Base-by-base conservation (phyloP, 2,113 vertebrate genomes). In the Lepidothrix coronata region DNA sequence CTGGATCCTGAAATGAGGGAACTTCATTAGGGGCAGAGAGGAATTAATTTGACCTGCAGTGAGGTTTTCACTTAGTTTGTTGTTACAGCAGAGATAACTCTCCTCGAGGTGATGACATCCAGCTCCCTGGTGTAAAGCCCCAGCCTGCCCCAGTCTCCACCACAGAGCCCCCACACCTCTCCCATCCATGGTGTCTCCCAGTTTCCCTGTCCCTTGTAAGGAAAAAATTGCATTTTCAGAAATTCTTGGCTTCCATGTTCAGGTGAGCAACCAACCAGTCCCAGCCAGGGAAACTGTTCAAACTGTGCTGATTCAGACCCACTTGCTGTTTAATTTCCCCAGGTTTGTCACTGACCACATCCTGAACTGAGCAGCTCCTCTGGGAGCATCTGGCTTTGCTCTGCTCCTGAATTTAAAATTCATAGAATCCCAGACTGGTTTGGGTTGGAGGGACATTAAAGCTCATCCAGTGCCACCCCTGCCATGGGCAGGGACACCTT, bases 281-380 rank as follows among this genome's bases (percentile, higher is more conserved):
- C 33, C 85, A 65, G 7, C 5, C 44, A 21, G 63, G 62, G 21
- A 3, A 20, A 37, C 0, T 63, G 58, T 20, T 3, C 20, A 11
- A n/a, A 12, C 2, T 35, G 14, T 3, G 44, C 28, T 46, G 77
- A 9, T 28, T 44, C 85, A 57, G 62, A 37, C 9, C 31, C 63
- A 39, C 7, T 35, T 9, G 7, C 24, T 63, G 55, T 75, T 82
- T 43, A 27, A 2, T 46, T 43, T 57, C 37, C 41, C 66, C 4
- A 5, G 20, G 3, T 23, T 21, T 6, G 1, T 17, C 27, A 4
- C 0, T 12, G 59, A 8, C 49, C n/a, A 3, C 43, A 6, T 41
- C 65, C n/a, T 41, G 9, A 9, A 7, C 0, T 2, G 2, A 18
- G 74, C 85, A 74, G 73, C 51, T 1, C 2, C 35, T 63, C 44